Evolutionary conservation across 2,113 vertebrate genomes (phyloP).

Genomic region (Condylura cristata): DNA sequence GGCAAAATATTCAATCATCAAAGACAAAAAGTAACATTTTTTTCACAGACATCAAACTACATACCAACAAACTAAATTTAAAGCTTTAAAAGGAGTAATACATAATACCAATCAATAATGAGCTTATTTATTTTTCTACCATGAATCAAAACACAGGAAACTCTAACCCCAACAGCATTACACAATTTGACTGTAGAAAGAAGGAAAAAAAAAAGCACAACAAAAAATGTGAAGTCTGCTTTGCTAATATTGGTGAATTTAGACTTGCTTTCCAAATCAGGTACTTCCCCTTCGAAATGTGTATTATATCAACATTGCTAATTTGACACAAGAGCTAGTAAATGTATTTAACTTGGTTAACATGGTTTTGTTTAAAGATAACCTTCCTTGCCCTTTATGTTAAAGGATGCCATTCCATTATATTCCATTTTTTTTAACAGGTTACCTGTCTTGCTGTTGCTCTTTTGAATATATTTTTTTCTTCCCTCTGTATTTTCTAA

Average conservation of each 20-base stretch:
- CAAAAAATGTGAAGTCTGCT: not conserved
- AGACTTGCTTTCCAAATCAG: not conserved
- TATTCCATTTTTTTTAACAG: too few species aligned
- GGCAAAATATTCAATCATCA: not conserved
- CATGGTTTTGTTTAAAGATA: too few species aligned
- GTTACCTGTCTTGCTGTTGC: too few species aligned
- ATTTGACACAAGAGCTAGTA: not conserved
- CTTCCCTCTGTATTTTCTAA: too few species aligned
- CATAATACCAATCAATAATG: not conserved
- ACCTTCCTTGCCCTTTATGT: too few species aligned
- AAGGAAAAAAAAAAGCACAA: not conserved
- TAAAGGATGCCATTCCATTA: too few species aligned
- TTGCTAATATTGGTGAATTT: not conserved
- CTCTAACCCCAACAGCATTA: not conserved
- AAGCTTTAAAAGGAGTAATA: not conserved
- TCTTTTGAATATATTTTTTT: too few species aligned
- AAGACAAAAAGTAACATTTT: conserved; percentile 13
- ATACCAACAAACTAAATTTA: not conserved
- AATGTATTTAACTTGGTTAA: not conserved
- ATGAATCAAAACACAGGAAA: not conserved
- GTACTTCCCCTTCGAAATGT: not conserved
- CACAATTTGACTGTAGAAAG: conserved; percentile 10
- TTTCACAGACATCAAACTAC: not conserved
- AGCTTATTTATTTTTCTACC: not conserved
- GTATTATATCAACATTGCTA: not conserved